Evolutionary conservation across 1,140 invertebrate genomes (phyloP).

Genomic region (Drosophila trapezifrons): DNA sequence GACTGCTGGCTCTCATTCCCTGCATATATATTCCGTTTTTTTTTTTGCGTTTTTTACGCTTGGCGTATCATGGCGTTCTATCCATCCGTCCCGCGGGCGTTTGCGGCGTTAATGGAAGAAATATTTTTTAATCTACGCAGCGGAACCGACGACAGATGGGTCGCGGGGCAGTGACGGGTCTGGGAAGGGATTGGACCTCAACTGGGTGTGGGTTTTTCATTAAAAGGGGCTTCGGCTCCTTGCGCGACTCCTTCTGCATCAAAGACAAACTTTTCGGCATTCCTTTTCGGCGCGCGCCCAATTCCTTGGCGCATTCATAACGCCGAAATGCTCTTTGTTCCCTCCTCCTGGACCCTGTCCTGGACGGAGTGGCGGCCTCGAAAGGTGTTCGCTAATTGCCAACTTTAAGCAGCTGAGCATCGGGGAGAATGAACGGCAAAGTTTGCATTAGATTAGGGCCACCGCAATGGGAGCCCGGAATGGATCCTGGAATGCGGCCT

Average conservation of each 20-base stretch:
- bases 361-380: slow-evolving; percentile 14
- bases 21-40: not conserved
- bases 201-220: slow-evolving; percentile 24
- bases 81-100: slow-evolving; percentile 33
- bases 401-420: slow-evolving; percentile 68
- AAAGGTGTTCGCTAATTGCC: slow-evolving; percentile 79
- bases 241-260: slow-evolving; percentile 51
- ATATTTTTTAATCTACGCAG: slow-evolving; percentile 60
- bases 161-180: not conserved
- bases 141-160: slow-evolving; percentile 42
- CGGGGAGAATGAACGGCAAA: slow-evolving; percentile 29
- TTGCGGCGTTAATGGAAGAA: slow-evolving; percentile 49
- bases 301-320: slow-evolving; percentile 67
- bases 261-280: slow-evolving; percentile 70
- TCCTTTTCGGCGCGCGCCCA: slow-evolving; percentile 39
- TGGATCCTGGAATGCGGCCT: slow-evolving; percentile 9
- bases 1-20: not conserved
- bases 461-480: slow-evolving; percentile 4
- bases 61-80: slow-evolving; percentile 31
- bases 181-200: not conserved
- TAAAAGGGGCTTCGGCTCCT: slow-evolving; percentile 9
- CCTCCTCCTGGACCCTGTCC: not conserved
- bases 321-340: slow-evolving; percentile 65
- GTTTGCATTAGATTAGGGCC: slow-evolving; percentile 68
- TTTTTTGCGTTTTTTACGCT: not conserved